Percentiles rank a stretch among this genome's conserved stretches.
Evolutionary conservation across 2,113 vertebrate genomes (phyloP).

Genomic region (Pteruthius melanotis): DNA sequence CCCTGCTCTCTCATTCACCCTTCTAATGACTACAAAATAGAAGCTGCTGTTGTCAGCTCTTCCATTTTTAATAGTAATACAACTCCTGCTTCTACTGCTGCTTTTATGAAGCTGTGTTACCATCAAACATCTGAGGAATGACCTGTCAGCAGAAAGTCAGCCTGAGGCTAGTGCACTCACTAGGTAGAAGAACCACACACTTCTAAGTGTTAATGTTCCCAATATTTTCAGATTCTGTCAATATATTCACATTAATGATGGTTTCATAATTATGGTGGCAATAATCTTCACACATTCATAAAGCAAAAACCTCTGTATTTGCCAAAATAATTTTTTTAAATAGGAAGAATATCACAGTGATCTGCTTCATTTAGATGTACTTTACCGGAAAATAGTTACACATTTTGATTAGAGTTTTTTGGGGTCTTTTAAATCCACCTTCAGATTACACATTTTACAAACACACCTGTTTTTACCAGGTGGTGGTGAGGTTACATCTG

Average conservation of each 20-base stretch:
- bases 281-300: neutral
- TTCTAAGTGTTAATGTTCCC: neutral
- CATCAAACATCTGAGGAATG: neutral
- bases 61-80: neutral
- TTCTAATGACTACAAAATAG: neutral
- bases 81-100: neutral
- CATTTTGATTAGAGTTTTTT: neutral
- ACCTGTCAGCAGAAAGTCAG: neutral
- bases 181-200: neutral
- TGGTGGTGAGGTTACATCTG: neutral
- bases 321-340: neutral
- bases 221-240: neutral
- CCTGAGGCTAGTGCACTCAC: neutral
- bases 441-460: neutral
- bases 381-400: neutral
- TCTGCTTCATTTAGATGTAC: neutral
- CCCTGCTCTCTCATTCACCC: neutral
- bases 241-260: neutral
- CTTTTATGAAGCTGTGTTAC: neutral
- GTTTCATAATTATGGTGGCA: neutral
- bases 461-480: neutral
- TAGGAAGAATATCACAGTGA: neutral
- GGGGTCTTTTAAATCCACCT: neutral
- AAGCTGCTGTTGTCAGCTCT: neutral
- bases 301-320: neutral